Evolutionary conservation across 2,797 vertebrate genomes (phyloP).

Genomic region (Uromys caudimaculatus): DNA sequence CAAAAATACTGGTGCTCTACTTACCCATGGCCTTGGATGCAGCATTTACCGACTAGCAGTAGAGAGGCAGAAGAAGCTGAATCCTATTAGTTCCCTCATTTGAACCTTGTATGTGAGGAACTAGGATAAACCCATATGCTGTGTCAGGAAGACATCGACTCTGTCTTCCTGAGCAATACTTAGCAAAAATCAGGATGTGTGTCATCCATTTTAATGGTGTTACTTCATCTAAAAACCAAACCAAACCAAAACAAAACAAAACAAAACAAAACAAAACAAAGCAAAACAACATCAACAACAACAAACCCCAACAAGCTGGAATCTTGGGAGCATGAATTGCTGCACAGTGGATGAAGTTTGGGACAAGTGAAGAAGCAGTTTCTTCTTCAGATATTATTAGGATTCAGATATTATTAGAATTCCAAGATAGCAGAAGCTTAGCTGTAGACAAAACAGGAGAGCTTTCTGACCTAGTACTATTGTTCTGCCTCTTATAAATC

Average conservation of each 20-base stretch:
- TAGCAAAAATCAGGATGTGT: not conserved
- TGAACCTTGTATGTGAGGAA: not conserved
- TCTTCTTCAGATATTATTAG: not conserved
- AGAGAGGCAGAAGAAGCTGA: not conserved
- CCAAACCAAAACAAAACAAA: not conserved
- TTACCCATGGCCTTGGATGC: not conserved
- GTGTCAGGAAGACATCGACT: not conserved
- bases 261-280: not conserved
- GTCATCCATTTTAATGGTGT: not conserved
- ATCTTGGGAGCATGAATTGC: not conserved
- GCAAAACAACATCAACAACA: too few relatives aligned
- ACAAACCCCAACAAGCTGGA: not conserved
- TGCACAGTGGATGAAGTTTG: fast-evolving
- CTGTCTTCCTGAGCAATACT: not conserved
- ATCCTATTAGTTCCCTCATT: not conserved
- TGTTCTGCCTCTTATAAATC: not conserved
- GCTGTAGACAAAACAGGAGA: too few relatives aligned
- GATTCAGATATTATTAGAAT: not conserved
- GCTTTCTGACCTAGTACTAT: fast-evolving
- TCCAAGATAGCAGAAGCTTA: not conserved
- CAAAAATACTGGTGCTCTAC: not conserved
- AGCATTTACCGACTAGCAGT: not conserved
- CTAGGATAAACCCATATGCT: not conserved
- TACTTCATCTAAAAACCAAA: not conserved
- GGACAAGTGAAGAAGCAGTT: not conserved